Conservation (phyloP, 1,140 invertebrate species). For the Drosophila seguyi region DNA sequence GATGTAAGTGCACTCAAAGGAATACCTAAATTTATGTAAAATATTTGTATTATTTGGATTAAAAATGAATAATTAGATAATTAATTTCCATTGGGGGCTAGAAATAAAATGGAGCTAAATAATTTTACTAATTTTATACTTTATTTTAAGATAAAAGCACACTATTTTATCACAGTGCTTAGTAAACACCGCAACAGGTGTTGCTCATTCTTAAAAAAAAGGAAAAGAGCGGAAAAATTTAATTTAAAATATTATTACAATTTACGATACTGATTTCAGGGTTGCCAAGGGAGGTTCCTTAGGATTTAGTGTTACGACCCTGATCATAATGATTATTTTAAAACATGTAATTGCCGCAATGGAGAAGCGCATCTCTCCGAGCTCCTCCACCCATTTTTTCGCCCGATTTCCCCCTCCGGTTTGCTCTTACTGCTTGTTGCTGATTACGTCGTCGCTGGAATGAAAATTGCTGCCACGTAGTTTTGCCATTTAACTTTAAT, state of each 20-base stretch:
- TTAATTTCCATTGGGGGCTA: background rate
- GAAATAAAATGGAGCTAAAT: background rate
- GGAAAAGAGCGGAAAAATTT: conserved; percentile 57
- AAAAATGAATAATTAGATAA: no score
- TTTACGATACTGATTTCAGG: conserved; percentile 47
- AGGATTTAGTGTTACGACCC: conserved; percentile 74
- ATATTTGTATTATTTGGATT: background rate
- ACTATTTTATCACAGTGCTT: background rate
- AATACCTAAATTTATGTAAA: background rate
- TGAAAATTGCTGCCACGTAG: conserved; percentile 81
- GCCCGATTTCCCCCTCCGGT: background rate
- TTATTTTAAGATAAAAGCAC: background rate
- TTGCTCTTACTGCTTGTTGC: conserved; percentile 48
- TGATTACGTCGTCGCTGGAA: conserved; percentile 67
- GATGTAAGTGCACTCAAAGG: conserved; percentile 88
- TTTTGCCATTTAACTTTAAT: conserved; percentile 84
- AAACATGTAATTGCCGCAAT: conserved; percentile 72
- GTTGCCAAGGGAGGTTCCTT: conserved; percentile 6
- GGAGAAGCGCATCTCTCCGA: conserved; percentile 13
- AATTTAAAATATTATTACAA: conserved; percentile 82
- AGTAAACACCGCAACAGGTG: conserved; percentile 50
- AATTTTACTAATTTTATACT: background rate
- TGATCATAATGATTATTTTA: conserved; percentile 81
- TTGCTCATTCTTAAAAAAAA: conserved; percentile 4
- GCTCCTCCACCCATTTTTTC: background rate